Evolutionary conservation across 2,888 invertebrate species (phyloP).

Genomic region (Furcula furcula): DNA sequence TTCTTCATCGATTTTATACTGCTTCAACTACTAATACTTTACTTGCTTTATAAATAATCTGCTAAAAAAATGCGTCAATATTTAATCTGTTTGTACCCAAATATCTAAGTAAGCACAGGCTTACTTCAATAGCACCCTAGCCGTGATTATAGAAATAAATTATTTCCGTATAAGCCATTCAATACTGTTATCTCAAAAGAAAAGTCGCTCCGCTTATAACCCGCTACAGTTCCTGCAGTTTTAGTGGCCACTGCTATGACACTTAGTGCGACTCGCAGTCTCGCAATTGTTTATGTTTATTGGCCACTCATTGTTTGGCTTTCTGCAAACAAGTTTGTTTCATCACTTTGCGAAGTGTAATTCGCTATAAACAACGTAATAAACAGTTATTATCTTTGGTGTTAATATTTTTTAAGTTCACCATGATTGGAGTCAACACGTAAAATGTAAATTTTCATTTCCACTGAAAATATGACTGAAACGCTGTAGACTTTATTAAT

Average conservation of each 20-base stretch:
- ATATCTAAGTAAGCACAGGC: too few species aligned
- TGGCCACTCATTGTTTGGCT: slow-evolving; percentile 63
- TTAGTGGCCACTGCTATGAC: slow-evolving; percentile 23
- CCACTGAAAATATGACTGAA: too few species aligned
- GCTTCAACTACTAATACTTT: too few species aligned
- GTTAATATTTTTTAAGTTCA: slow-evolving; percentile 22
- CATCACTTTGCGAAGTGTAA: slow-evolving; percentile 46
- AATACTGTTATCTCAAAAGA: too few species aligned
- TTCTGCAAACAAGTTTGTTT: slow-evolving; percentile 59
- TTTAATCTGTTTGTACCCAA: too few species aligned
- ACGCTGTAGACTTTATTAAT: too few species aligned
- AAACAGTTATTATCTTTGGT: slow-evolving; percentile 34
- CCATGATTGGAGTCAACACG: slow-evolving; percentile 9
- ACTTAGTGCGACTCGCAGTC: slow-evolving; percentile 51
- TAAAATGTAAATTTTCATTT: slow-evolving; percentile 12
- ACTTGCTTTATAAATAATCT: too few species aligned
- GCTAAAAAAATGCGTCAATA: too few species aligned
- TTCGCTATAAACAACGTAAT: slow-evolving; percentile 46
- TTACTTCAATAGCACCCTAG: too few species aligned
- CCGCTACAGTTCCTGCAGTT: neutral
- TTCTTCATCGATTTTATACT: too few species aligned
- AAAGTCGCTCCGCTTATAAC: neutral
- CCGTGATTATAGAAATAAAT: too few species aligned
- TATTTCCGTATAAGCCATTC: too few species aligned
- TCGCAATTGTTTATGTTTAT: slow-evolving; percentile 71